Evolutionary conservation across 2,888 invertebrate species (phyloP), one percentile per base, ranked within the genome.

Genomic region (Synanthedon vespiformis): DNA sequence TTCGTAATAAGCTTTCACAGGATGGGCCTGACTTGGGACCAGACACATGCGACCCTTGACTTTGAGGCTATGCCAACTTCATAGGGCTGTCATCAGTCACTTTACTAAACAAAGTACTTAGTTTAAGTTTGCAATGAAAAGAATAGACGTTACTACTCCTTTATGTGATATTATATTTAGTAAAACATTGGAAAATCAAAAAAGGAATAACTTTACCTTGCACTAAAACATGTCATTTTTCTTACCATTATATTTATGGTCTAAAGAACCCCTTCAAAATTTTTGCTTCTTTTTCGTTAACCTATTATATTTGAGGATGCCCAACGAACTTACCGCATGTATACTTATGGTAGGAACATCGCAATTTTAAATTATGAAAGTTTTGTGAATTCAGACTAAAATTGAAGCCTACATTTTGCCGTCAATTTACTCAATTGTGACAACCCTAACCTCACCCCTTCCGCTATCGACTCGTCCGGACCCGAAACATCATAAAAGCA

Each of bases 401-500:
- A 44, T 34, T n/a, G n/a, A 6, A 44, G n/a, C 0, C 44, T 10
- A 44, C n/a, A 44, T 6, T 13, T 44, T 44, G 14, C 3, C n/a
- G 11, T 6, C 14, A 44, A 44, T n/a, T 44, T 2, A 49, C 34
- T 16, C n/a, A 40, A n/a, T 27, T 50, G 60, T 56, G 59, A 1
- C 74, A 80, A 61, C 81, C 80, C 80, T 81, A 71, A 11, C 1
- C 4, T 51, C 67, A 80, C 80, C 83, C 79, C 77, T 77, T 80
- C 68, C 70, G 48, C 40, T 68, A 58, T 54, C 61, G 62, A 64
- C 68, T 61, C 65, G 22, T 27, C 67, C 72, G 72, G 72, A 72
- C 72, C 70, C 70, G 65, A 68, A 68, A 74, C 74, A 76, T 76
- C 82, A 75, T 80, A 79, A 79, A 83, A 78, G 83, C 83, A 76